A percentile compares a stretch with the other conserved stretches of the same genome.
These are phyloP conservation scores for Eilema griseolum DNA, from an alignment of 2,888 invertebrate genomes.

Conservation along the genomic window DNA sequence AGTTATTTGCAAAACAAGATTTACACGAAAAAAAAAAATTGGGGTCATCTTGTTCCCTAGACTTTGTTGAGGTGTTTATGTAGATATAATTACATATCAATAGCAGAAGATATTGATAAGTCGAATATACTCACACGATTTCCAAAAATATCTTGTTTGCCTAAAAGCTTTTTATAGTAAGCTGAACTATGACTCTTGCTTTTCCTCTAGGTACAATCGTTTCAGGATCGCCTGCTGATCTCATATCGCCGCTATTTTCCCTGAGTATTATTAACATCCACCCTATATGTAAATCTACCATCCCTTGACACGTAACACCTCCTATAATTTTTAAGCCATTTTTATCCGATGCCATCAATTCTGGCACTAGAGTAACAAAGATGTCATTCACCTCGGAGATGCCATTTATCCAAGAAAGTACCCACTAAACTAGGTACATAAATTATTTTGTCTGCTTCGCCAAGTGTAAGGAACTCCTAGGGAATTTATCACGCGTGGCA, in stretches of 20 bases:
- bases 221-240: background rate
- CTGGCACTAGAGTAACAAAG: slow-evolving; percentile 69
- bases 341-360: slow-evolving; percentile 50
- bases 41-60: too few species aligned
- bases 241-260: slow-evolving; percentile 1
- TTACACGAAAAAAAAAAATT: too few species aligned
- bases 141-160: background rate
- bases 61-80: too few species aligned
- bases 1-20: too few species aligned
- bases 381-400: slow-evolving; percentile 81
- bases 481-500: slow-evolving; percentile 79
- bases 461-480: slow-evolving; percentile 83
- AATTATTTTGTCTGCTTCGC: slow-evolving; percentile 85
- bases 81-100: too few species aligned
- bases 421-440: slow-evolving; percentile 85
- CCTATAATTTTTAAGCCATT: slow-evolving; percentile 52
- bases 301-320: slow-evolving; percentile 31
- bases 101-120: background rate
- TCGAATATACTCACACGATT: background rate
- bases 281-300: slow-evolving; percentile 25
- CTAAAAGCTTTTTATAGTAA: background rate
- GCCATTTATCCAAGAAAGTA: slow-evolving; percentile 81
- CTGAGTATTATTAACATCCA: slow-evolving; percentile 10
- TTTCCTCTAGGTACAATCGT: background rate
- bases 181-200: slow-evolving; percentile 3